Percentiles rank a stretch among this genome's conserved stretches.
Evolutionary conservation across 2,797 vertebrate genomes (phyloP).

Genomic region (Eremophila alpestris): DNA sequence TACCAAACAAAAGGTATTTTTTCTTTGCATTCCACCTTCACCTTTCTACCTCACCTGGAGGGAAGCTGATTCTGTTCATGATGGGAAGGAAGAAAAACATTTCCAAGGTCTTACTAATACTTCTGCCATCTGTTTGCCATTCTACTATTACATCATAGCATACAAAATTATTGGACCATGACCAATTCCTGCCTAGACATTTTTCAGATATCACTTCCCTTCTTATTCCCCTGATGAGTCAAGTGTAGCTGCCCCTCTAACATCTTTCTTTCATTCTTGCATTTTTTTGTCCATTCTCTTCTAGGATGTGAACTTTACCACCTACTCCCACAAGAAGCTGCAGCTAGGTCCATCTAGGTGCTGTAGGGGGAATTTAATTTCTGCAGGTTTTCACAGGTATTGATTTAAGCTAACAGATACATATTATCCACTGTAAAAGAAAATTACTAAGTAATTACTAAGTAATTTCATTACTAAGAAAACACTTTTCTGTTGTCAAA

Average conservation of each 20-base stretch:
- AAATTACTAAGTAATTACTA: no score
- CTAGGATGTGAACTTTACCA: neutral
- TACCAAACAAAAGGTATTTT: neutral
- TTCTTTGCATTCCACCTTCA: neutral
- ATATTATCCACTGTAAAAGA: neutral
- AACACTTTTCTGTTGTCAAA: neutral
- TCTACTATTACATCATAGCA: neutral
- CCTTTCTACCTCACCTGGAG: neutral
- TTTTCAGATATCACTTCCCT: neutral
- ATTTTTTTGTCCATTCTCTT: neutral
- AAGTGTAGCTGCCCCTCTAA: neutral
- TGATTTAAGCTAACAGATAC: neutral
- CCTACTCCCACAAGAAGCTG: neutral
- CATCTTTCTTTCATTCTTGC: neutral
- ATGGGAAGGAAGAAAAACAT: neutral
- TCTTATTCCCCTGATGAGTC: neutral
- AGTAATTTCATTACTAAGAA: constrained; percentile 33
- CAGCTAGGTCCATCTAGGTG: neutral
- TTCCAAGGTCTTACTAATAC: neutral
- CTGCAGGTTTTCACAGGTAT: neutral
- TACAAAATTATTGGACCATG: neutral
- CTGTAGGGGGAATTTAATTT: neutral
- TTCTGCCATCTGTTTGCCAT: neutral
- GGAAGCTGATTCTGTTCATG: neutral
- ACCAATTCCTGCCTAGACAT: neutral